A percentile compares a stretch with the other conserved stretches of the same genome.
Conservation (phyloP, 2,888 invertebrate species). For the Nemapogon koenigi region DNA sequence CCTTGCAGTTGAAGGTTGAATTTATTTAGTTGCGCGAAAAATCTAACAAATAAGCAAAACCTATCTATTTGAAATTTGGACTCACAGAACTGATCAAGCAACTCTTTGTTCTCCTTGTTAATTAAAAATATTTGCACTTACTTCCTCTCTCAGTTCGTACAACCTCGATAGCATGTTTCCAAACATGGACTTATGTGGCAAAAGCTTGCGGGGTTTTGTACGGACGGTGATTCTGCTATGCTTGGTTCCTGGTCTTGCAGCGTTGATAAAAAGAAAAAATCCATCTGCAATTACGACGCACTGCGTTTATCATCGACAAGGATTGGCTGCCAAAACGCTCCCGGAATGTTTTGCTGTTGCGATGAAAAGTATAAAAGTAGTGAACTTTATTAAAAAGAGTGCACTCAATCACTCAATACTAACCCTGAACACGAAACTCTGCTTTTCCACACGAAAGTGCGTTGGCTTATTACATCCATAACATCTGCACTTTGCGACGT, state of each 20-base stretch:
- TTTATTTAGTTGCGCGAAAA: not conserved
- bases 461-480: too few species aligned
- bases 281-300: slow-evolving; percentile 16
- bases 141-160: slow-evolving; percentile 1
- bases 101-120: not conserved
- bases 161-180: slow-evolving; percentile 12
- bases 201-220: slow-evolving; percentile 10
- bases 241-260: slow-evolving; percentile 16
- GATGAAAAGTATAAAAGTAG: slow-evolving; percentile 3
- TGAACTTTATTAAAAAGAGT: slow-evolving; percentile 17
- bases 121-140: not conserved
- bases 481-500: too few species aligned
- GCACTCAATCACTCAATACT: slow-evolving; percentile 10
- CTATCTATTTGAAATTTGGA: not conserved
- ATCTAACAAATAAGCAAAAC: too few species aligned
- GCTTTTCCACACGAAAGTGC: not conserved
- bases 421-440: slow-evolving; percentile 9
- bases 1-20: not conserved
- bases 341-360: slow-evolving; percentile 12
- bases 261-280: slow-evolving; percentile 18
- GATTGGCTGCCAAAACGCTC: slow-evolving; percentile 17
- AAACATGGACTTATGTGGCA: not conserved
- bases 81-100: not conserved
- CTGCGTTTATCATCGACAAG: slow-evolving; percentile 15
- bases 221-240: slow-evolving; percentile 17